A percentile compares a stretch with the other conserved stretches of the same genome.
Evolutionary conservation across 1,140 invertebrate genomes (phyloP).

Genomic region (Zaprionus camerounensis): DNA sequence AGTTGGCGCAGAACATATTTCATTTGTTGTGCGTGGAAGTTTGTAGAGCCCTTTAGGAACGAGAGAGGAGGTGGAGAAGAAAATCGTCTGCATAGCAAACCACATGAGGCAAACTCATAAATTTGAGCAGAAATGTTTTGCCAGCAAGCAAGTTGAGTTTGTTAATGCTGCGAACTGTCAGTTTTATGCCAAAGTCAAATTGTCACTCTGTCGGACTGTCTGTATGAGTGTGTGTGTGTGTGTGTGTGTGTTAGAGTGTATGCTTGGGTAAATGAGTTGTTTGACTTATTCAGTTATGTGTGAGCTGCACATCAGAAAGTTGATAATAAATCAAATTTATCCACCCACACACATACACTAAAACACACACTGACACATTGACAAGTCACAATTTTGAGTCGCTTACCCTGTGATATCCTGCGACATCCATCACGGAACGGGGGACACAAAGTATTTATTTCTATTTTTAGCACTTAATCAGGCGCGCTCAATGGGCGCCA

Average conservation of each 20-base stretch:
- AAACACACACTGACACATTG: conserved; percentile 1
- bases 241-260: background rate
- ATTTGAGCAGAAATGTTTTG: conserved; percentile 14
- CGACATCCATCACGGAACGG: conserved; percentile 39
- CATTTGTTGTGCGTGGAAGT: background rate
- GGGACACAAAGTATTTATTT: conserved; percentile 56
- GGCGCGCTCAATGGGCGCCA: conserved; percentile 62
- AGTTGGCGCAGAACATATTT: conserved; percentile 3
- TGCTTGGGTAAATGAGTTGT: conserved; percentile 22
- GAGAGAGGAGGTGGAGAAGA: background rate
- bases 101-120: conserved; percentile 29
- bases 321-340: conserved; percentile 74
- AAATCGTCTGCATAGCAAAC: background rate
- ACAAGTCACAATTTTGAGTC: conserved; percentile 11
- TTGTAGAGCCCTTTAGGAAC: background rate
- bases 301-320: conserved; percentile 39
- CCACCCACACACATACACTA: background rate
- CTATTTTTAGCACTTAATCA: conserved; percentile 82
- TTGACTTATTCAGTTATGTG: conserved; percentile 47
- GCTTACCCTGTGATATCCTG: conserved; percentile 24
- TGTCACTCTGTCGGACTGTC: conserved; percentile 40
- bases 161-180: conserved; percentile 37
- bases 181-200: conserved; percentile 63
- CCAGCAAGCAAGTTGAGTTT: conserved; percentile 29
- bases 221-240: background rate